phyloP scores from a whole-genome alignment of 35 echinoderm and acorn worm genomes.

The Chiridota heheva region DNA sequence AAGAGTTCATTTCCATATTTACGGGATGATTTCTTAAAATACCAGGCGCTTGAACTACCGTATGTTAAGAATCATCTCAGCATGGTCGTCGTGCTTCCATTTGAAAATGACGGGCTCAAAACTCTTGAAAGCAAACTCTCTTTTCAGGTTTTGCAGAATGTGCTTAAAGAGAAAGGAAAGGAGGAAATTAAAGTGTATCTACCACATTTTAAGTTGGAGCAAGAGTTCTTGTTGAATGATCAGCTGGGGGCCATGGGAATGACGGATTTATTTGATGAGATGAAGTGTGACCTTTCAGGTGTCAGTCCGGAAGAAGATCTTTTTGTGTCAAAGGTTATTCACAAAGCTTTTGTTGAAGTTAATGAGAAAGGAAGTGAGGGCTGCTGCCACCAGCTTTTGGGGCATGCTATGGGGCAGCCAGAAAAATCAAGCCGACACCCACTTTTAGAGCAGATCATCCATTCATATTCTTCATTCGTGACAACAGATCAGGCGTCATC shows the following conservation, averaged over 20 bases:
- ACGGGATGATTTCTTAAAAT: slow-evolving; percentile 23
- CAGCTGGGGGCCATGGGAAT: slow-evolving; percentile 69
- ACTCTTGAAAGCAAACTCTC: slow-evolving; percentile 45
- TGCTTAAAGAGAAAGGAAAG: not conserved
- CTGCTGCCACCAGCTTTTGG: slow-evolving; percentile 70
- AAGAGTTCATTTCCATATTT: not conserved
- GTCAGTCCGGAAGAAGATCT: slow-evolving; percentile 43
- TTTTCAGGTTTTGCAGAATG: not conserved
- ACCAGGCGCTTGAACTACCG: slow-evolving; percentile 65
- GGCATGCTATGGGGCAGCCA: slow-evolving; percentile 19
- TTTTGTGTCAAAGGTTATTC: slow-evolving; percentile 75
- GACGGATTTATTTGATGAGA: slow-evolving; percentile 52
- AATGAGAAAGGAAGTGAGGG: slow-evolving; percentile 96
- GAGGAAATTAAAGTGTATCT: slow-evolving; percentile 43
- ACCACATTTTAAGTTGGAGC: slow-evolving; percentile 73
- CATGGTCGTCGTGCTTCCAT: slow-evolving; percentile 65
- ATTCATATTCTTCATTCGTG: slow-evolving; percentile 79
- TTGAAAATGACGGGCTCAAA: slow-evolving; percentile 41
- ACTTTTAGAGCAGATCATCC: slow-evolving; percentile 77
- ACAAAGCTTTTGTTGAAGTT: slow-evolving; percentile 92
- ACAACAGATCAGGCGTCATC: slow-evolving; percentile 37
- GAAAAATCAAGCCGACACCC: slow-evolving; percentile 7
- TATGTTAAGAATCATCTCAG: slow-evolving; percentile 59
- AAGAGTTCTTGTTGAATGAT: slow-evolving; percentile 49
- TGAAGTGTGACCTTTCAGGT: slow-evolving; percentile 65